Evolutionary conservation across 2,797 vertebrate genomes (phyloP), one percentile per base, ranked within the genome.

Genomic region (Lates japonicus): DNA sequence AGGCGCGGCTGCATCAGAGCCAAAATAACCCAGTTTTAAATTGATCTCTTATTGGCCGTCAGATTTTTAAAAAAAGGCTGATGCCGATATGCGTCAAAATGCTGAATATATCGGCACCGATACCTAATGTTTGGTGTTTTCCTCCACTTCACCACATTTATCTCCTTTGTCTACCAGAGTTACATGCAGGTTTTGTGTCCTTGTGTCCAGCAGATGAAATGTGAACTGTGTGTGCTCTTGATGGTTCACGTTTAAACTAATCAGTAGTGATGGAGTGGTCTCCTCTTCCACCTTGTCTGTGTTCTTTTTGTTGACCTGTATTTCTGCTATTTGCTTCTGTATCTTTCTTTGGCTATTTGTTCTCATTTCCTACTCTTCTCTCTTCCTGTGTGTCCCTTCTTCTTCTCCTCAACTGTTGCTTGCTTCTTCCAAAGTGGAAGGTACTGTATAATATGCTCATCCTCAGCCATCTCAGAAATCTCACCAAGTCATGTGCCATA

Each of bases 341-440:
- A 54, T 72, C 42, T 67, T 13, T 76, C 70, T 57, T 39, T 81
- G 52, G 64, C 70, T 83, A 72, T 64, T 59, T 81, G 59, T 78
- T 88, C 80, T 93, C 81, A 87, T 85, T 25, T 72, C 73, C 69
- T 83, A 70, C 80, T 87, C 62, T 86, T 82, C 62, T 88, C 87
- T 85, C 72, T 77, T 77, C 66, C 71, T 63, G 20, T 82, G 78
- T 83, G 62, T 86, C 69, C 55, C 71, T 55, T 78, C 62, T 71
- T 71, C 72, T 88, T 69, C 68, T 91, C 67, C 74, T 70, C 73
- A 77, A 83, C 65, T 87, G 76, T 93, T 67, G 79, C 88, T 89
- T 80, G 85, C 92, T 83, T 90, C 86, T 90, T 85, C 91, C 84
- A 80, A 89, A 95, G 94, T 92, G 94, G 93, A 95, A 95, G 94